Conservation (phyloP, 2,888 invertebrate genomes). For the Drosophila tanythrix region DNA sequence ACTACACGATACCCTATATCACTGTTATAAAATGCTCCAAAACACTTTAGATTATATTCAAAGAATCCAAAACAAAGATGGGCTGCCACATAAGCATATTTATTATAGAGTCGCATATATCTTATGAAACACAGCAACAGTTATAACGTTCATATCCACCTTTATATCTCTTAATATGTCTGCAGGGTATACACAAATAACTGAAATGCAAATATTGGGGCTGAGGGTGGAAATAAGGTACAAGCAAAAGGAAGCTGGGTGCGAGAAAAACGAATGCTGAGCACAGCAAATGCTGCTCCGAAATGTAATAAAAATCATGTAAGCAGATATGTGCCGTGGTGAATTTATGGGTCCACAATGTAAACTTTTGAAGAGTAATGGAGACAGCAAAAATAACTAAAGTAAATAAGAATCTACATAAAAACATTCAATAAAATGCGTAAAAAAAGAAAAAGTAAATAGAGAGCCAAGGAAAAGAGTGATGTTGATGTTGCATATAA, state of each 20-base stretch:
- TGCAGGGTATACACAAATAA: constrained; percentile 27
- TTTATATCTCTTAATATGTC: too few species aligned
- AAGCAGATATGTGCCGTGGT: constrained; percentile 44
- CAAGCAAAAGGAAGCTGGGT: constrained; percentile 1
- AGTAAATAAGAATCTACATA: neutral
- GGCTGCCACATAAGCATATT: neutral
- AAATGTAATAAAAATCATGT: constrained; percentile 57
- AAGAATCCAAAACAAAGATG: neutral
- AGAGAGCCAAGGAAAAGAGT: neutral
- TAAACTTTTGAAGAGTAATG: constrained; percentile 30
- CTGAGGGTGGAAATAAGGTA: constrained; percentile 44
- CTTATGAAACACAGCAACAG: neutral
- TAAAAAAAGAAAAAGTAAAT: neutral
- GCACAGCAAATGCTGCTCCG: constrained; percentile 35
- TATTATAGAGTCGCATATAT: neutral
- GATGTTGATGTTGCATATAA: neutral
- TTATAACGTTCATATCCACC: neutral
- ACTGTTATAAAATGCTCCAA: neutral
- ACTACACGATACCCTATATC: neutral
- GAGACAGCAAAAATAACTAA: neutral
- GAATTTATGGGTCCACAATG: constrained; percentile 40
- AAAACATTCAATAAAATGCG: neutral
- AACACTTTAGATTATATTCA: neutral
- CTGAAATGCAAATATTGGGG: constrained; percentile 41
- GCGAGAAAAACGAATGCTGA: constrained; percentile 37